phyloP scores from a whole-genome alignment of 2,797 vertebrate genomes.

The Carapus acus region DNA sequence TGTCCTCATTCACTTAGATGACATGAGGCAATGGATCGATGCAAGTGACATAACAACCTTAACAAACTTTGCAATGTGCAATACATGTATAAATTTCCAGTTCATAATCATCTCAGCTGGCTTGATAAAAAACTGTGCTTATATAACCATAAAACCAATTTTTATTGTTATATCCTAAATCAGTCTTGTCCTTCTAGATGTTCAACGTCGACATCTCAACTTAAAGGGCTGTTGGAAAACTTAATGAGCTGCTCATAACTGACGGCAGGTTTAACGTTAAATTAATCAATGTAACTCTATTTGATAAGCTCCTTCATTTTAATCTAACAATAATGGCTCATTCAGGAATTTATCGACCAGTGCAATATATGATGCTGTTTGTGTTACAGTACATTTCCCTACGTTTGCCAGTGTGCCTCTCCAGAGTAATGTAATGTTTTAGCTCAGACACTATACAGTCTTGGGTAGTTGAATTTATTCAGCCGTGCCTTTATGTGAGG shows the following conservation, averaged over 20 bases:
- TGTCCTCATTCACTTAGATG: neutral
- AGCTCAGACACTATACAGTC: conserved; percentile 45
- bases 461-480: conserved; percentile 61
- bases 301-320: conserved; percentile 20
- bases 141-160: neutral
- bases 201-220: neutral
- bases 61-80: neutral
- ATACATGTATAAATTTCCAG: neutral
- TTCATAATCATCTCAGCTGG: neutral
- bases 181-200: neutral
- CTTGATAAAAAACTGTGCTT: neutral
- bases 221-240: no score
- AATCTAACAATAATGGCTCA: conserved; percentile 25
- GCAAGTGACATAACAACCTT: neutral
- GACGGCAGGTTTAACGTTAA: conserved; percentile 1
- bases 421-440: conserved; percentile 45
- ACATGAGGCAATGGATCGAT: neutral
- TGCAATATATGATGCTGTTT: conserved; percentile 42
- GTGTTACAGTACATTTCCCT: conserved; percentile 62
- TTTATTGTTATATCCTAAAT: neutral
- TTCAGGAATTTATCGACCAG: conserved; percentile 47
- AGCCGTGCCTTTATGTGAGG: conserved; percentile 62
- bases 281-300: conserved; percentile 5
- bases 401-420: conserved; percentile 58
- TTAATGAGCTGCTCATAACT: conserved; percentile 3